These are phyloP conservation scores for Leptogaster cylindrica DNA, from an alignment of 2,888 invertebrate species.

Conservation along the genomic window DNA sequence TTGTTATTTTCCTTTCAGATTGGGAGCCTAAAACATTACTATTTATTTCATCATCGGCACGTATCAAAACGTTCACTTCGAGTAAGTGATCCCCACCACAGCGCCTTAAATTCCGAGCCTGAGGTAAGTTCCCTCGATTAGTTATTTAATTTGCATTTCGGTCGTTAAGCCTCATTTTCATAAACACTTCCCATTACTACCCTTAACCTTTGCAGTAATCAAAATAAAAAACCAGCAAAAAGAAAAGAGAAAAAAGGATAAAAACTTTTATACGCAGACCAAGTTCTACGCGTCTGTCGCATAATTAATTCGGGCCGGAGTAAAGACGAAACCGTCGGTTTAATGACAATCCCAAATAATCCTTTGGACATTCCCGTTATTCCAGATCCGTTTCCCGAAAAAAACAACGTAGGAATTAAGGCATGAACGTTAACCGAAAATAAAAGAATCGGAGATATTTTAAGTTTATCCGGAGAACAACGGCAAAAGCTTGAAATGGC, in stretches of 20 bases:
- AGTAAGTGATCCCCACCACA: slow-evolving; percentile 79
- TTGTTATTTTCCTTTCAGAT: slow-evolving; percentile 73
- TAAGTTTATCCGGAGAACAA: slow-evolving; percentile 10
- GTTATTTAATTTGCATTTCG: slow-evolving; percentile 27
- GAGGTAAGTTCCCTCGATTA: slow-evolving; percentile 67
- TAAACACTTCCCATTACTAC: slow-evolving; percentile 14
- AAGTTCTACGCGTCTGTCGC: neutral
- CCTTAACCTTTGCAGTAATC: neutral
- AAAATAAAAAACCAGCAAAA: slow-evolving; percentile 8
- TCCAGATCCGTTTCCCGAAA: neutral
- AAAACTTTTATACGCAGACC: neutral
- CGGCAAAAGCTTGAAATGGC: slow-evolving; percentile 29
- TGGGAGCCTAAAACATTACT: slow-evolving; percentile 84
- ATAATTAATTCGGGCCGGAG: slow-evolving; percentile 19
- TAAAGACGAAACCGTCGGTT: slow-evolving; percentile 26
- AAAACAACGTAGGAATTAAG: neutral
- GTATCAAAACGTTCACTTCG: slow-evolving; percentile 84
- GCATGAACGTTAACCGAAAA: neutral
- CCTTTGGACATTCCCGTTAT: slow-evolving; percentile 3
- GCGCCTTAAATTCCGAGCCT: slow-evolving; percentile 76
- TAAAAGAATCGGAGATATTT: slow-evolving; percentile 9
- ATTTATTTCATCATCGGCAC: slow-evolving; percentile 82
- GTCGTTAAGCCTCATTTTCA: slow-evolving; percentile 20
- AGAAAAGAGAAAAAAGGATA: no score
- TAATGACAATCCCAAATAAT: slow-evolving; percentile 38